Conservation (phyloP, 2,888 invertebrate species). For the Magallana nippona region DNA sequence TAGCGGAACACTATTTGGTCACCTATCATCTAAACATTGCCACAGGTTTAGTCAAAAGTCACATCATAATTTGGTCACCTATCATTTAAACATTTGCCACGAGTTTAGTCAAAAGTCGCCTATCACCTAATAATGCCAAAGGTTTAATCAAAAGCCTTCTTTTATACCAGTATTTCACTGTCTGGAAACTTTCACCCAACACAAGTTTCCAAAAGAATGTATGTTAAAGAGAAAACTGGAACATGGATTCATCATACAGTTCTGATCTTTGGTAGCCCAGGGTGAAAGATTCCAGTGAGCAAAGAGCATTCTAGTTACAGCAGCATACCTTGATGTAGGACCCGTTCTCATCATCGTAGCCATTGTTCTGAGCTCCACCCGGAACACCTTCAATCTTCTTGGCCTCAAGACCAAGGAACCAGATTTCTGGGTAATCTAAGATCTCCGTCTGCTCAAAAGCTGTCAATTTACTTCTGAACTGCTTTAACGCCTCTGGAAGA, state of each 20-base stretch:
- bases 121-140: constrained; percentile 84
- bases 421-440: constrained; percentile 92
- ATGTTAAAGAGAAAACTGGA: no score
- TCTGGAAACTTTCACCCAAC: neutral
- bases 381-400: constrained; percentile 78
- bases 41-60: neutral
- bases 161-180: no score
- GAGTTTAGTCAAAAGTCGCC: neutral
- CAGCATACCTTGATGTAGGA: constrained; percentile 92
- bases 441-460: constrained; percentile 95
- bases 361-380: constrained; percentile 76
- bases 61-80: constrained; percentile 92
- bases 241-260: no score
- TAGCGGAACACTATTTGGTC: constrained; percentile 96
- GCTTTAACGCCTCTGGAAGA: constrained; percentile 82
- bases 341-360: constrained; percentile 80
- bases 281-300: neutral
- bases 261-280: neutral
- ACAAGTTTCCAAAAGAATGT: no score
- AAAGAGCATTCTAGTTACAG: neutral
- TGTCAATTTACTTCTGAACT: constrained; percentile 91
- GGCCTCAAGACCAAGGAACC: constrained; percentile 86
- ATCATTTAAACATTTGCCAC: constrained; percentile 85
- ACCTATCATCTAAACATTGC: constrained; percentile 87
- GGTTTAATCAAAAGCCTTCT: neutral